Evolutionary conservation across 2,113 vertebrate genomes (phyloP).

Genomic region (Cheirogaleus medius): DNA sequence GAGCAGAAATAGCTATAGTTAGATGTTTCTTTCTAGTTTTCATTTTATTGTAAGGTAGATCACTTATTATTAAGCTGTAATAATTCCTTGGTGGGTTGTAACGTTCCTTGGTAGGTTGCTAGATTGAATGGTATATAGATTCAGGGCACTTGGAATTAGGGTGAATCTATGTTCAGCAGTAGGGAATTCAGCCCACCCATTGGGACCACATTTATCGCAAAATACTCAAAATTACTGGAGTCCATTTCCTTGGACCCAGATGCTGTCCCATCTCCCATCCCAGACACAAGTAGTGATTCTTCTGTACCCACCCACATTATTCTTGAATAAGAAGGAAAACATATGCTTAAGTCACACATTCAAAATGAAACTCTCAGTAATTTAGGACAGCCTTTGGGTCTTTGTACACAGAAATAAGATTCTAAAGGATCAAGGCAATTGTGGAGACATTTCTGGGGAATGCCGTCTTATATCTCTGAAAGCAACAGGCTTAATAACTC

Average conservation of each 20-base stretch:
- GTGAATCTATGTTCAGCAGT: background rate
- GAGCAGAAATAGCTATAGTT: background rate
- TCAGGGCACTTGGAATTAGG: background rate
- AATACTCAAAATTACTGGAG: background rate
- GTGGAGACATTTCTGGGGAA: slow-evolving; percentile 20
- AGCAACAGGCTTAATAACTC: background rate
- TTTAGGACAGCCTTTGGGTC: background rate
- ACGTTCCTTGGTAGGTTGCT: background rate
- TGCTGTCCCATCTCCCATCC: background rate
- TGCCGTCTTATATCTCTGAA: background rate
- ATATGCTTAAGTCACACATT: slow-evolving; percentile 34
- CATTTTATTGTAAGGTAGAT: background rate
- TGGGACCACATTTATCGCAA: background rate
- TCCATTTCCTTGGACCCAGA: background rate
- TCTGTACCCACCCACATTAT: background rate
- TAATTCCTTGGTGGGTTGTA: too few relatives aligned
- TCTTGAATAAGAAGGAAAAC: background rate
- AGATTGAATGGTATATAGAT: background rate
- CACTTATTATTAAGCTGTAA: background rate
- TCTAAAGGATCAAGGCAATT: background rate
- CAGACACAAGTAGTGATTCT: background rate
- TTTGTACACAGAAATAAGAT: slow-evolving; percentile 13
- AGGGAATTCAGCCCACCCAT: background rate
- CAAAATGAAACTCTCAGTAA: background rate
- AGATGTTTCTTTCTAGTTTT: background rate